phyloP scores from a whole-genome alignment of 2,113 vertebrate species.

The Mesocricetus auratus region DNA sequence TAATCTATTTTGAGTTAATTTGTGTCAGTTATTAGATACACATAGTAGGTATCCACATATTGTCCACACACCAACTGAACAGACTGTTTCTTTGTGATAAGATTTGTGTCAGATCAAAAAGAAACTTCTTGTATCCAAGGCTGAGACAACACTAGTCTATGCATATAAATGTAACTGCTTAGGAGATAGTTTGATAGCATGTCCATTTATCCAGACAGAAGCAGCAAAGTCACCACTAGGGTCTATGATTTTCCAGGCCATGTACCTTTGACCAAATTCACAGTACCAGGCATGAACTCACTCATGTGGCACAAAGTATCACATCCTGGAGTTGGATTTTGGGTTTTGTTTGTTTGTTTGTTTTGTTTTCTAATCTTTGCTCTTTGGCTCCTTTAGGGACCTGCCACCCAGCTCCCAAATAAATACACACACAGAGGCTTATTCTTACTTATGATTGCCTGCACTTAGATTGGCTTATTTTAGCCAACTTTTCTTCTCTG shows the following conservation, averaged over 20 bases:
- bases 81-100: background rate
- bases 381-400: background rate
- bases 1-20: background rate
- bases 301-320: background rate
- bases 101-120: background rate
- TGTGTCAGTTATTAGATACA: background rate
- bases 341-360: background rate
- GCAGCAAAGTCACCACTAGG: background rate
- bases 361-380: background rate
- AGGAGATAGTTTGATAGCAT: background rate
- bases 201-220: background rate
- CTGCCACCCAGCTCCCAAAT: background rate
- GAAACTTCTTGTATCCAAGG: background rate
- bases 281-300: background rate
- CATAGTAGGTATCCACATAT: background rate
- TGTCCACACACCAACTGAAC: background rate
- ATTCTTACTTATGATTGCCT: background rate
- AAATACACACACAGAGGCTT: background rate
- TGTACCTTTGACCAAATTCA: background rate
- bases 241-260: background rate
- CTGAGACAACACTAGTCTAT: background rate
- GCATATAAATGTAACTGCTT: background rate
- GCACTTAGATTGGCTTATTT: background rate
- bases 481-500: background rate
- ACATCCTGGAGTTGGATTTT: too few species aligned